Evolutionary conservation across 1,140 invertebrate genomes (phyloP).

Genomic region (Arctopsyche grandis): DNA sequence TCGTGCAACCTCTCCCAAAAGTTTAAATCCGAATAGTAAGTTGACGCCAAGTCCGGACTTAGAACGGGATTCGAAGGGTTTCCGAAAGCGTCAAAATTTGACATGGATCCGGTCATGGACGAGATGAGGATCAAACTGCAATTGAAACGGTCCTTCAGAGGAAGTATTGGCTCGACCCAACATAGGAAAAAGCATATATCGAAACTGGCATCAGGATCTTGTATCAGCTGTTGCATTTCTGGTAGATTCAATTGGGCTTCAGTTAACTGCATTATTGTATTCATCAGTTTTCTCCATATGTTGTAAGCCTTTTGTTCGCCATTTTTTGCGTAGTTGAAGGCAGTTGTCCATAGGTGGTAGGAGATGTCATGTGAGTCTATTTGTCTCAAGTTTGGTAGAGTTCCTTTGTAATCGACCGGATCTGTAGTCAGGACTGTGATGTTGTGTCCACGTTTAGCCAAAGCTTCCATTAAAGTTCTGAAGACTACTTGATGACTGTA

Average conservation of each 20-base stretch:
- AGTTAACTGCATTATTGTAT: slow-evolving; percentile 36
- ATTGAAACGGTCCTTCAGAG: slow-evolving; percentile 59
- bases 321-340: slow-evolving; percentile 25
- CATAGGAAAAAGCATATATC: slow-evolving; percentile 59
- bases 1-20: slow-evolving; percentile 53
- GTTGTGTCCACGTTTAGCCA: slow-evolving; percentile 65
- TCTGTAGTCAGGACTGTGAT: slow-evolving; percentile 62
- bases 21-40: slow-evolving; percentile 46
- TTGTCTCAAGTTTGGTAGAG: slow-evolving; percentile 58
- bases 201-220: slow-evolving; percentile 55
- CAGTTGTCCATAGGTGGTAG: slow-evolving; percentile 52
- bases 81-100: slow-evolving; percentile 57
- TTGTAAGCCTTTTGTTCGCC: too few relatives aligned
- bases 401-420: slow-evolving; percentile 56
- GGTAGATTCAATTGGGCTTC: slow-evolving; percentile 54
- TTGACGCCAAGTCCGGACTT: slow-evolving; percentile 57
- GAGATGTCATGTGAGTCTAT: slow-evolving; percentile 59
- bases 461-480: slow-evolving; percentile 60
- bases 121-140: slow-evolving; percentile 60
- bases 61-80: slow-evolving; percentile 62
- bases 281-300: too few relatives aligned
- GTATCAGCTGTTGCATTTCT: slow-evolving; percentile 55
- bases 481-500: slow-evolving; percentile 70
- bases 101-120: slow-evolving; percentile 54
- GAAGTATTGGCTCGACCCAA: slow-evolving; percentile 52